These are phyloP conservation scores for Gobiocypris rarus DNA, from an alignment of 2,113 vertebrate genomes.

Conservation along the genomic window DNA sequence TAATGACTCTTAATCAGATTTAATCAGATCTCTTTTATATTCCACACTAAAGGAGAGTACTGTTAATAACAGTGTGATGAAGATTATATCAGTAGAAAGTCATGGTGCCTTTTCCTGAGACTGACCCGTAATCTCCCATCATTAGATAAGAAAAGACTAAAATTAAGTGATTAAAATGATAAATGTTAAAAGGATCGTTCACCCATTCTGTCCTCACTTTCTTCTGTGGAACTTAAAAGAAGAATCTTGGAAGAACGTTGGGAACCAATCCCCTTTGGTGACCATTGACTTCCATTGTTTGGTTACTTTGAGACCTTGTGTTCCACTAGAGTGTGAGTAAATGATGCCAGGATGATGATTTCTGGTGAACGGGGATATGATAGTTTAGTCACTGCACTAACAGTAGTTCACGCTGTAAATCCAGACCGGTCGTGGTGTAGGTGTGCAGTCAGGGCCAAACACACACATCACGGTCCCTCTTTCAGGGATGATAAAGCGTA, in stretches of 20 bases:
- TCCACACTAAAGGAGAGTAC: not conserved
- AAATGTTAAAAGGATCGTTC: not conserved
- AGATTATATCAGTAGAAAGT: not conserved
- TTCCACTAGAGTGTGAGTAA: not conserved
- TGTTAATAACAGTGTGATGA: not conserved
- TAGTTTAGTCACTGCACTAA: not conserved
- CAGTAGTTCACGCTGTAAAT: not conserved
- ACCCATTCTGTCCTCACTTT: not conserved
- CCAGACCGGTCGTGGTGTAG: not conserved
- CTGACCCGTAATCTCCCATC: not conserved
- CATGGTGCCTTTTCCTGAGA: not conserved
- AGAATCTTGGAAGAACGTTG: not conserved
- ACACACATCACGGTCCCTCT: constrained; percentile 35
- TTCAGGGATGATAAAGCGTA: constrained; percentile 36
- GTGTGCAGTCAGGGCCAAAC: not conserved
- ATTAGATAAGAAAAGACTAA: not conserved
- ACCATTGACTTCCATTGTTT: not conserved
- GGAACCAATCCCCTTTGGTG: not conserved
- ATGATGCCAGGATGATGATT: too few species aligned
- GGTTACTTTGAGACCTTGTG: not conserved
- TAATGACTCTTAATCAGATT: not conserved
- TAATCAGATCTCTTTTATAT: not conserved
- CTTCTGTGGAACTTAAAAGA: not conserved
- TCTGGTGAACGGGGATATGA: too few species aligned
- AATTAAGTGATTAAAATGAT: not conserved